These are phyloP conservation scores for Theristicus caerulescens DNA, from an alignment of 2,113 vertebrate species.

Conservation along the genomic window DNA sequence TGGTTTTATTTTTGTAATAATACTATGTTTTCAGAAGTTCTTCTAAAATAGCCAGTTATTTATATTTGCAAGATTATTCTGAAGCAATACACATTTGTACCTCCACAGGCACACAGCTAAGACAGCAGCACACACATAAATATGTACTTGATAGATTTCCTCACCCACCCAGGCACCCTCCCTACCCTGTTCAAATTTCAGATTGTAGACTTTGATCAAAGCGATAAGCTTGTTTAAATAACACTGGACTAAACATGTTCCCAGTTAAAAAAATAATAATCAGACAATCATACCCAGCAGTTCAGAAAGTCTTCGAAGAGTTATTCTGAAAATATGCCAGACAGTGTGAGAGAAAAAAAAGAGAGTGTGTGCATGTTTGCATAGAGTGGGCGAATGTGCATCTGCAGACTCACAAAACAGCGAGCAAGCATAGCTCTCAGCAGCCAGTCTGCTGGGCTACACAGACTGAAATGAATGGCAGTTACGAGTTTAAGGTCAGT, in stretches of 20 bases:
- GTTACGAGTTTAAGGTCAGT: neutral
- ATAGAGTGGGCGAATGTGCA: conserved; percentile 27
- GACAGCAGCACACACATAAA: neutral
- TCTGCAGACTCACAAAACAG: conserved; percentile 63
- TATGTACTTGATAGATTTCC: conserved; percentile 24
- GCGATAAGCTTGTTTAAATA: conserved; percentile 74
- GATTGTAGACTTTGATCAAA: conserved; percentile 65
- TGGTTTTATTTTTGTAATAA: neutral
- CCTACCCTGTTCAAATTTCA: conserved; percentile 61
- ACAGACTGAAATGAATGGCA: conserved; percentile 54
- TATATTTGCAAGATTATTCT: conserved; percentile 4
- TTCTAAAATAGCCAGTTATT: neutral
- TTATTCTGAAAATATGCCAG: conserved; percentile 69
- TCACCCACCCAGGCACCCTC: conserved; percentile 25
- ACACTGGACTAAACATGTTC: conserved; percentile 56
- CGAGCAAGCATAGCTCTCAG: conserved; percentile 65
- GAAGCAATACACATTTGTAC: neutral
- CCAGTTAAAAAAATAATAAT: conserved; percentile 50
- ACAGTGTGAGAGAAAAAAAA: conserved; percentile 49
- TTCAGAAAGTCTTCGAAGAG: conserved; percentile 69
- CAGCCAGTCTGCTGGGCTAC: conserved; percentile 56
- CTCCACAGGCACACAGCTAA: neutral
- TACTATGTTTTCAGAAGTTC: conserved; percentile 19
- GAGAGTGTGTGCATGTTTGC: conserved; percentile 34
- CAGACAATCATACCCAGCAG: conserved; percentile 69